Evolutionary conservation across 2,113 vertebrate genomes (phyloP), one percentile per base, ranked within the genome.

Genomic region (Menura novaehollandiae): DNA sequence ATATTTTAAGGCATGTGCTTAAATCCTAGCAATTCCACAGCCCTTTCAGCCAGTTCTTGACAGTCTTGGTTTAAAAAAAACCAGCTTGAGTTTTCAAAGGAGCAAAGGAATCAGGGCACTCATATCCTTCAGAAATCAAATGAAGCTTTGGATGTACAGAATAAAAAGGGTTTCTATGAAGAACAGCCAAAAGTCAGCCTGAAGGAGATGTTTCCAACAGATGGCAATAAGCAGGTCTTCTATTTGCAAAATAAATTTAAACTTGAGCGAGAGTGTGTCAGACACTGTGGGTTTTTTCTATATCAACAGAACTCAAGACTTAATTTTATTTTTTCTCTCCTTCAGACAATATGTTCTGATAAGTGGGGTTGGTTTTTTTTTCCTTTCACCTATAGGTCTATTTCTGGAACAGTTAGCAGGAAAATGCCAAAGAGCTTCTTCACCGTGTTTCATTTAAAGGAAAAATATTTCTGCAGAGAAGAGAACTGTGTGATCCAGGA

Each of bases 171-270:
- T 21, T 94, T 51, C 79, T 91, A 4, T 78, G 85, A 94, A 67
- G 41, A 92, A 32, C 24, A 74, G 88, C 83, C 85, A 93, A 74
- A 94, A 96, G 41, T 68, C 68, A 94, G 52, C 73, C 76, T n/a
- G 51, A 82, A 94, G 78, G 58, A 89, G 49, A 49, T 37, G 32
- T 49, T 32, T 88, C 49, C 95, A 93, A 91, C 27, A 32, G 72
- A 75, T 91, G 41, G 64, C 77, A 66, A 78, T 69, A 59, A 93
- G 69, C 69, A 85, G 30, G 15, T 55, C 41, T 91, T 85, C 51
- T 88, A 26, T 85, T 94, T 89, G 77, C 74, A 90, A 94, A 93
- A 93, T 88, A 75, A 78, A 87, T 35, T 46, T 51, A 47, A 72
- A 64, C 58, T 77, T 66, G 68, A 75, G 43, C 0, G 13, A 43